phyloP scores from a whole-genome alignment of 2,797 vertebrate genomes.

The Gymnothorax javanicus region DNA sequence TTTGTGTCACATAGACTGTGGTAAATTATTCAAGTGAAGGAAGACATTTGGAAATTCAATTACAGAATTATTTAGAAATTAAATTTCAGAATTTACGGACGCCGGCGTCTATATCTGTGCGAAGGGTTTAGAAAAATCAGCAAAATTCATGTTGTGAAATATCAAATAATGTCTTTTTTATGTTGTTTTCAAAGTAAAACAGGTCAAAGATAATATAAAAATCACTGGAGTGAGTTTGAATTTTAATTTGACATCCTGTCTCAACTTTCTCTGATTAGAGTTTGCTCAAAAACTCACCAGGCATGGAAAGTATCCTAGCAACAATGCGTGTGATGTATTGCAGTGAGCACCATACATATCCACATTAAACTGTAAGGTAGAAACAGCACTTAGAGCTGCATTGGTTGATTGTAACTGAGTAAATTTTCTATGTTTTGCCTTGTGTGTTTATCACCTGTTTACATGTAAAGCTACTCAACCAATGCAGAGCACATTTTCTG shows the following conservation, averaged over 20 bases:
- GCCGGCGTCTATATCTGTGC: no score
- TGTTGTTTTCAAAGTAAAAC: no score
- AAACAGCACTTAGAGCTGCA: background rate
- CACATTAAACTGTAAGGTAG: background rate
- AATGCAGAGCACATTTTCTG: background rate
- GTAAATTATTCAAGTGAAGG: no score
- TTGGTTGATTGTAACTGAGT: background rate
- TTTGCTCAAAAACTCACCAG: background rate
- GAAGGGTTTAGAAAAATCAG: no score
- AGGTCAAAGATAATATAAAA: no score
- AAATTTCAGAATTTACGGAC: no score
- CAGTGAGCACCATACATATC: background rate
- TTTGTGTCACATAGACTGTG: no score
- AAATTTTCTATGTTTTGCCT: background rate
- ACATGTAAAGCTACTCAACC: background rate
- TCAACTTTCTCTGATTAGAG: background rate
- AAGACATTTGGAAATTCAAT: no score
- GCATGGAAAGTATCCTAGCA: background rate
- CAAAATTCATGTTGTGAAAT: no score
- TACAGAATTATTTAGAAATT: no score
- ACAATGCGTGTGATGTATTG: background rate
- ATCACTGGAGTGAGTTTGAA: no score
- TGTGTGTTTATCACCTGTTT: background rate
- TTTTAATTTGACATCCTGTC: background rate
- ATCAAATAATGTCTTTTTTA: no score